Base-by-base conservation (phyloP, 2,888 invertebrate genomes). In the Eulithis testata region DNA sequence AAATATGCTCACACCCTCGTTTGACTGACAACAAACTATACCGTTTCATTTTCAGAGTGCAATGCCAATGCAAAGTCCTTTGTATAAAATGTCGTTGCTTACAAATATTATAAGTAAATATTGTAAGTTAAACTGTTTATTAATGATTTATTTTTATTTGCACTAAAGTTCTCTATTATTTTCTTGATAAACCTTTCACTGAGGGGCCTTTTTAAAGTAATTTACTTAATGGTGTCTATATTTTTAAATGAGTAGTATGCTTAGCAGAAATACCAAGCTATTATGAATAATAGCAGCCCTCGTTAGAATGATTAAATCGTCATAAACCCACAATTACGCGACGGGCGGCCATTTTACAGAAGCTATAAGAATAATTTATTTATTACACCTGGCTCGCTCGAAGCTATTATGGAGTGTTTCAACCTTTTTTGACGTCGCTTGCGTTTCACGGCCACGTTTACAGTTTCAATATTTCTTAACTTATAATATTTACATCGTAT, bases 351-450 rank as follows among this genome's bases (percentile, higher is more conserved):
- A 69, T 71, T 73, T 77, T 72, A 77, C 79, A 75, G 77, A 65
- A 76, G 80, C 78, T 66, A 72, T 75, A 80, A 80, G 80, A 78
- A 79, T 80, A 78, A 81, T 77, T 81, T 81, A 82, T 83, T 82
- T 76, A 82, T 76, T 75, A 80, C 81, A 81, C 80, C 80, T 82
- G 80, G 67, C 70, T 68, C 54, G 80, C 65, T 69, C 65, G 44
- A 66, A 71, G 71, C 77, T 77, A 78, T 79, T 79, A 81, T 76
- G 57, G 60, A 65, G 63, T 72, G 70, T 70, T 69, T 72, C 68
- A 64, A 69, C 73, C 73, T 73, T 79, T 81, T 82, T 81, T 78
- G 78, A 77, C 73, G 69, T 75, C 71, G 73, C 73, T 74, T 73
- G 70, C 73, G 72, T 77, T 82, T 80, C 75, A 79, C 73, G 75